Evolutionary conservation across 2,113 vertebrate species (phyloP).

Genomic region (Oncorhynchus gorbuscha): DNA sequence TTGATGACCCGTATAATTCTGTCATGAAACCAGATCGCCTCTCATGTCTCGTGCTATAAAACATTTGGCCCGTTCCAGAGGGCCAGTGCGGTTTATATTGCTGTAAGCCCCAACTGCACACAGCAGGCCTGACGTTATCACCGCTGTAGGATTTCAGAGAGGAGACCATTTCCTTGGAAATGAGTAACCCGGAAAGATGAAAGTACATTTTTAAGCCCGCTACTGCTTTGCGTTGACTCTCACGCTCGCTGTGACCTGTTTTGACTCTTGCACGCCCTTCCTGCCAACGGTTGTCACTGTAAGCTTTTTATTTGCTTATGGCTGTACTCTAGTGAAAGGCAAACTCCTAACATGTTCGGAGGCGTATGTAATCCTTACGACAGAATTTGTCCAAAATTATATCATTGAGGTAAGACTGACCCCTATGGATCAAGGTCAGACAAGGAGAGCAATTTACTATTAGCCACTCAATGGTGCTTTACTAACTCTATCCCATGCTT

Average conservation of each 20-base stretch:
- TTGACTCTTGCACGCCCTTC: constrained; percentile 37
- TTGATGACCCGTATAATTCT: constrained; percentile 28
- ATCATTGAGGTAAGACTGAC: constrained; percentile 32
- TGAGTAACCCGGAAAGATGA: constrained; percentile 8
- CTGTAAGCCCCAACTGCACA: not conserved
- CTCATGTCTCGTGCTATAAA: constrained; percentile 7
- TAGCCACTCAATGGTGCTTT: not conserved
- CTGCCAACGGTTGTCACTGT: constrained; percentile 19
- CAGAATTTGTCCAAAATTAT: constrained; percentile 42
- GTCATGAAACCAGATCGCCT: constrained; percentile 25
- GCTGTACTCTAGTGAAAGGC: constrained; percentile 8
- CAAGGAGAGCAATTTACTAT: not conserved
- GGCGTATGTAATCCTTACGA: constrained; percentile 17
- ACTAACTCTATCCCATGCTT: not conserved
- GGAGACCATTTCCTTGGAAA: constrained; percentile 4
- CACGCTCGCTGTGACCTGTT: constrained; percentile 7
- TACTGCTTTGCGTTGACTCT: constrained; percentile 1
- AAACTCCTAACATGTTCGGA: constrained; percentile 30
- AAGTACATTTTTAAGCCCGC: constrained; percentile 30
- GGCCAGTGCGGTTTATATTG: constrained; percentile 12
- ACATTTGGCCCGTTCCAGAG: constrained; percentile 4
- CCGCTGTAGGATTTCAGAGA: constrained; percentile 7
- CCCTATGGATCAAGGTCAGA: constrained; percentile 23
- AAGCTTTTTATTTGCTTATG: constrained; percentile 13
- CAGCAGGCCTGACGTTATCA: not conserved